Percentiles rank a stretch among this genome's conserved stretches.
These are phyloP conservation scores for Horisme vitalbata DNA, from an alignment of 2,888 invertebrate genomes.

Conservation along the genomic window DNA sequence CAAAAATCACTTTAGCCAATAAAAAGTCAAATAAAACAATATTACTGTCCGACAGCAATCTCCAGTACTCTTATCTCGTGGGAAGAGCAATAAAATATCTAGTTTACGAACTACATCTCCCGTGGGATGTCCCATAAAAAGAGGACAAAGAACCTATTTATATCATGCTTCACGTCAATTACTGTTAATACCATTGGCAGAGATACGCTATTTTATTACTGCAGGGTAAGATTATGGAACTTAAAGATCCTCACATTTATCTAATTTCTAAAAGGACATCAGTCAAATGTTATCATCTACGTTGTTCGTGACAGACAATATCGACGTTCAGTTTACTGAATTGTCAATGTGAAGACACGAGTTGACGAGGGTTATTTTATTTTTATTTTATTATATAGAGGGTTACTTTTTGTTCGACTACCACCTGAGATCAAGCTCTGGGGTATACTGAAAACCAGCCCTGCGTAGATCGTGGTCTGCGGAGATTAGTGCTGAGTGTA, in stretches of 20 bases:
- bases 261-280: background rate
- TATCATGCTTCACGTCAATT: constrained; percentile 15
- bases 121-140: constrained; percentile 15
- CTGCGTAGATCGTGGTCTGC: too few relatives aligned
- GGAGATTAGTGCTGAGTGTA: too few relatives aligned
- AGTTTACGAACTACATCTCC: constrained; percentile 15
- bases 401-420: too few relatives aligned
- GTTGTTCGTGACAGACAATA: too few relatives aligned
- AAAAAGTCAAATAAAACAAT: constrained; percentile 6
- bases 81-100: constrained; percentile 19
- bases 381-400: too few relatives aligned
- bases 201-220: constrained; percentile 6
- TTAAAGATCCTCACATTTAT: constrained; percentile 10
- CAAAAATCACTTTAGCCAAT: background rate
- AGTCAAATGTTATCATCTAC: too few relatives aligned
- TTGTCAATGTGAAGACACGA: background rate
- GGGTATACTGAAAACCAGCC: too few relatives aligned
- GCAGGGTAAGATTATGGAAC: background rate
- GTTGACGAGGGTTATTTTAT: background rate
- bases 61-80: constrained; percentile 15
- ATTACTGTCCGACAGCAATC: constrained; percentile 13
- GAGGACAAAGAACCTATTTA: constrained; percentile 14
- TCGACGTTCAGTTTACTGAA: too few relatives aligned
- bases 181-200: constrained; percentile 10
- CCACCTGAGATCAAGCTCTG: too few relatives aligned